A percentile compares a stretch with the other conserved stretches of the same genome.
These are phyloP conservation scores for Papilio xuthus DNA, from an alignment of 1,140 invertebrate genomes.

Conservation along the genomic window DNA sequence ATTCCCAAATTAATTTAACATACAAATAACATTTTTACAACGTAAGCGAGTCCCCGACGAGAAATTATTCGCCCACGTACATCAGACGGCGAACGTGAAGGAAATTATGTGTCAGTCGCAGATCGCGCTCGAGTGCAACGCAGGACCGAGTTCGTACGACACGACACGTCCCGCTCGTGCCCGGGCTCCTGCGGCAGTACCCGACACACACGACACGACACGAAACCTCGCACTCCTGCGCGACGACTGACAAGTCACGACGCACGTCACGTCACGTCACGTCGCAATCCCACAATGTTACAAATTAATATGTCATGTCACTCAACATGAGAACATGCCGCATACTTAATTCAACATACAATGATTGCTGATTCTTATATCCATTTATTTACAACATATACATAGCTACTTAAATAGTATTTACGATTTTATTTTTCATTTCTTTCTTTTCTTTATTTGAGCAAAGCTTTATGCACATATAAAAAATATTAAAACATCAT, in stretches of 20 bases:
- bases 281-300: neutral
- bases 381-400: too few species aligned
- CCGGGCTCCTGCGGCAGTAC: neutral
- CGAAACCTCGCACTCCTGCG: neutral
- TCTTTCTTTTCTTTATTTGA: neutral
- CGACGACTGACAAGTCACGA: neutral
- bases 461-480: neutral
- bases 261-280: neutral
- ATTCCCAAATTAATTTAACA: constrained; percentile 12
- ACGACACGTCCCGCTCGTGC: constrained; percentile 2
- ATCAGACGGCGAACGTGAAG: neutral
- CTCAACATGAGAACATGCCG: neutral
- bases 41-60: neutral
- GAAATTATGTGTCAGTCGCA: constrained; percentile 19
- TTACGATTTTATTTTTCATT: too few species aligned
- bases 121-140: neutral
- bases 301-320: neutral
- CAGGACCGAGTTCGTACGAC: neutral
- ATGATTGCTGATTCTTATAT: neutral
- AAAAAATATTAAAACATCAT: neutral
- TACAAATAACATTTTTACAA: constrained; percentile 11
- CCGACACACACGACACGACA: neutral
- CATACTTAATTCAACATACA: neutral
- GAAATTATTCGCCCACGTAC: constrained; percentile 2
- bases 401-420: too few species aligned